Evolutionary conservation across 2,797 vertebrate genomes (phyloP).

Genomic region (Siniperca obscura): DNA sequence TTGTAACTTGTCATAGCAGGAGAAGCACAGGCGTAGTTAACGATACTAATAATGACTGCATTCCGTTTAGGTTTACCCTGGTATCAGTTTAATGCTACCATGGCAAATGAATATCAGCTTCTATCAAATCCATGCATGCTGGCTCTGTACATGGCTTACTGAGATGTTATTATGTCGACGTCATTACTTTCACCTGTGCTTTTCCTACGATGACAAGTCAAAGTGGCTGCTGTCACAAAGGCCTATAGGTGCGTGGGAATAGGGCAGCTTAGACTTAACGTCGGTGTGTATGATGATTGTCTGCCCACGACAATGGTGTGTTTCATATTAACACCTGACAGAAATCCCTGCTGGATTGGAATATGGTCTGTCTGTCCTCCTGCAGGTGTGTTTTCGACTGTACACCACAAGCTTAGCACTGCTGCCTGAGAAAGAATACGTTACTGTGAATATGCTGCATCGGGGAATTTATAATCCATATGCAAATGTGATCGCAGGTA

Average conservation of each 20-base stretch:
- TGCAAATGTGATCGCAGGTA: neutral
- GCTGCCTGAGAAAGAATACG: neutral
- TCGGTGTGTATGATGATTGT: neutral
- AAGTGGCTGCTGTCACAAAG: neutral
- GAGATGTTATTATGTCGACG: neutral
- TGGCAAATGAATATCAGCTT: no score
- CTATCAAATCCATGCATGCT: neutral
- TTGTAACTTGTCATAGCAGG: no score
- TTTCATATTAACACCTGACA: neutral
- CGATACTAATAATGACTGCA: no score
- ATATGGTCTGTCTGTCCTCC: no score
- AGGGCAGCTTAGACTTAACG: neutral
- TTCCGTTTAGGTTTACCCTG: no score
- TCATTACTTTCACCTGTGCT: neutral
- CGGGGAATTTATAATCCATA: neutral
- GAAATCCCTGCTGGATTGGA: neutral
- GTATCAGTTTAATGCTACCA: no score
- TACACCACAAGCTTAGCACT: neutral
- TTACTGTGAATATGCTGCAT: neutral
- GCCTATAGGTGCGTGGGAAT: neutral
- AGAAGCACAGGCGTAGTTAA: no score
- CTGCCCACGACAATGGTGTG: neutral
- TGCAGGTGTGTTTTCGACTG: neutral
- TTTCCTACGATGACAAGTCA: neutral
- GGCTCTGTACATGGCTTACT: neutral